Percentiles rank a stretch among this genome's conserved stretches.
Evolutionary conservation across 2,888 invertebrate genomes (phyloP).

Genomic region (Ametastegia equiseti): DNA sequence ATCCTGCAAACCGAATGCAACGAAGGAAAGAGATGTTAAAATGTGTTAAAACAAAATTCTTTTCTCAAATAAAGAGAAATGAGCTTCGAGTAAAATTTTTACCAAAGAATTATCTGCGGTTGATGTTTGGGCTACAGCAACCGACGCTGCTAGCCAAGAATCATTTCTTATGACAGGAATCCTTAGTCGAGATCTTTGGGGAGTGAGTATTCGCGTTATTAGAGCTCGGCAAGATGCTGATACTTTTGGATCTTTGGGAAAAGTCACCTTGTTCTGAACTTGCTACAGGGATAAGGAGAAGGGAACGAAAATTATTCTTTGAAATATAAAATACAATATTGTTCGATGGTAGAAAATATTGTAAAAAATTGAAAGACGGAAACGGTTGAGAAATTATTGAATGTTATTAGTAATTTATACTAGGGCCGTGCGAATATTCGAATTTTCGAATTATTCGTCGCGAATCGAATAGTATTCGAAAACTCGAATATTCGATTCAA

Average conservation of each 20-base stretch:
- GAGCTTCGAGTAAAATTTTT: conserved; percentile 38
- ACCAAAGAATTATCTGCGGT: conserved; percentile 59
- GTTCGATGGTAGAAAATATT: too few relatives aligned
- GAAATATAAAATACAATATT: too few relatives aligned
- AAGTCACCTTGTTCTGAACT: conserved; percentile 84
- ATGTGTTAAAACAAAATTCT: not conserved
- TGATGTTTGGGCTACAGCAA: conserved; percentile 63
- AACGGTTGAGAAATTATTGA: too few relatives aligned
- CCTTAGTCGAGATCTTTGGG: conserved; percentile 82
- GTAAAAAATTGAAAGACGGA: too few relatives aligned
- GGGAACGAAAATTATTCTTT: conserved; percentile 52
- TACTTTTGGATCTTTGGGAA: conserved; percentile 83
- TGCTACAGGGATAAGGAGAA: conserved; percentile 77
- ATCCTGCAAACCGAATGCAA: not conserved
- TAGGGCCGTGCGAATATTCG: too few relatives aligned
- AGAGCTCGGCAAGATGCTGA: conserved; percentile 82
- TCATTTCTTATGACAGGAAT: conserved; percentile 84
- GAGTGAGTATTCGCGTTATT: conserved; percentile 84
- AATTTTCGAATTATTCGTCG: too few relatives aligned
- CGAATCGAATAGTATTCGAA: too few relatives aligned
- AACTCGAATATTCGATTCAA: too few relatives aligned
- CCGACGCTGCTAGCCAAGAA: conserved; percentile 78
- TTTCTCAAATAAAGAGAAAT: not conserved
- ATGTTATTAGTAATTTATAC: too few relatives aligned
- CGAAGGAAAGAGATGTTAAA: not conserved